Base-by-base conservation (phyloP, 2,113 vertebrate species). In the Brachyhypopomus gauderio region DNA sequence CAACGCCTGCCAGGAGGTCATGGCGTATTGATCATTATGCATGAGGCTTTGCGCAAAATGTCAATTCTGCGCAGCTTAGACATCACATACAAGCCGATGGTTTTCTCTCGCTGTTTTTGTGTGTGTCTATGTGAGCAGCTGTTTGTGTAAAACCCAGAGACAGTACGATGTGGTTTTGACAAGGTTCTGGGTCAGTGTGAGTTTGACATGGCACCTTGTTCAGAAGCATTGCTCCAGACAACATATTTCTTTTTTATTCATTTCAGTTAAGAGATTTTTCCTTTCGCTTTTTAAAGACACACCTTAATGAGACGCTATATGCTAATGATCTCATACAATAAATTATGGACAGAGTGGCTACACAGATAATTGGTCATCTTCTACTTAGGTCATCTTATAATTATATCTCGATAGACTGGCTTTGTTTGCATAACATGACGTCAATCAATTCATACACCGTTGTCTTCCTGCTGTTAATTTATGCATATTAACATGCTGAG, bases 261-360 rank as follows among this genome's bases (percentile, higher is more conserved):
- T 72, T 38, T 62, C 9, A 48, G 19, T 73, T 34, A 63, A 72
- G 25, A 4, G 14, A n/a, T 8, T 27, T 66, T 73, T 75, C 34
- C 60, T 56, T 22, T 74, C 23, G 11, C 55, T 22, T 77, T 67
- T 67, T 56, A 74, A 52, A 52, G 25, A 76, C 25, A 62, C 34
- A 62, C 81, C 64, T 85, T 89, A 90, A 90, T 82, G 70, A 88
- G 79, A 66, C 74, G 83, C 80, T 60, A 70, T 83, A 83, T 85
- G 86, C 86, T 88, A 86, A 91, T 88, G 85, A 86, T 77, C 83
- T 71, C 63, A 48, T 66, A 83, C 83, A 88, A 82, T 88, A 81
- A 67, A 38, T 63, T 66, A 81, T 81, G 79, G 86, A 86, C 83
- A 78, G 75, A 76, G 75, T 84, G 34, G 34, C 83, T 85, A 72